Conservation (phyloP, 2,888 invertebrate genomes). For the Conomelus anceps region DNA sequence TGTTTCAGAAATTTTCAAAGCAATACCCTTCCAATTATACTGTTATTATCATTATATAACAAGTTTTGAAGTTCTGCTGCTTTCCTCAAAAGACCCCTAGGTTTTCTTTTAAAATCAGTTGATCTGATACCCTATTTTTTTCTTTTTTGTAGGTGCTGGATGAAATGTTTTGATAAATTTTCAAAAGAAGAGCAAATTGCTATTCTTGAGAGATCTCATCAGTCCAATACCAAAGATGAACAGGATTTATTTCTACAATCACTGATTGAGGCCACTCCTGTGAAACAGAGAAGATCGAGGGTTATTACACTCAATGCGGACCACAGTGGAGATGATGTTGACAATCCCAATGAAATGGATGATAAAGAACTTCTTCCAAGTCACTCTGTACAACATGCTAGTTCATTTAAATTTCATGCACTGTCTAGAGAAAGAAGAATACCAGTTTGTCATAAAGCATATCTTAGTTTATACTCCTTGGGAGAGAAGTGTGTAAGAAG, state of each 20-base stretch:
- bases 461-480: conserved; percentile 1
- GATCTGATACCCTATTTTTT: neutral
- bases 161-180: conserved; percentile 14
- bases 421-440: neutral
- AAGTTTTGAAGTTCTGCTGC: neutral
- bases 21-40: neutral
- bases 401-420: conserved; percentile 11
- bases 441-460: conserved; percentile 11
- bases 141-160: neutral
- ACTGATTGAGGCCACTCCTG: conserved; percentile 7
- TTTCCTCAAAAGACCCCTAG: neutral
- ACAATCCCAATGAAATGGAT: neutral
- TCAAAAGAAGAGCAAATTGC: conserved; percentile 1
- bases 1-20: neutral
- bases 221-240: conserved; percentile 7
- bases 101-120: too few species aligned
- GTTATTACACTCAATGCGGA: neutral
- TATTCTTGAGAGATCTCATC: neutral
- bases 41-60: neutral
- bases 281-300: conserved; percentile 2
- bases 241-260: conserved; percentile 8
- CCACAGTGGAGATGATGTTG: neutral
- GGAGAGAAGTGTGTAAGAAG: conserved; percentile 6
- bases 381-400: neutral
- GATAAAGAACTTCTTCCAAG: neutral